Conservation (phyloP, 2,888 invertebrate species). For the Deroplatys truncata region DNA sequence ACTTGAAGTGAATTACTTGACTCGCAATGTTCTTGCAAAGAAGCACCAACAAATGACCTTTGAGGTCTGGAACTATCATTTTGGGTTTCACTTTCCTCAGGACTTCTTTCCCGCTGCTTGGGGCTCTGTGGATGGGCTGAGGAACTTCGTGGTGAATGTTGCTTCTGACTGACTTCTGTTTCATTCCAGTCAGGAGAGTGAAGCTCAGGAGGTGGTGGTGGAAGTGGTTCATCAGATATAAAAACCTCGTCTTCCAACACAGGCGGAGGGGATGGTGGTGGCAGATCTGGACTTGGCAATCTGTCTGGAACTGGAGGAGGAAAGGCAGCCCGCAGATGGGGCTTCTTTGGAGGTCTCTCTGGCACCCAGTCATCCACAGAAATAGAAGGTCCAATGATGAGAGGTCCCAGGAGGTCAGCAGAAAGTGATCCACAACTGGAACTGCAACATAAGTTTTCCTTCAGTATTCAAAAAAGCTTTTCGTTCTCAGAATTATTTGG, state of each 20-base stretch:
- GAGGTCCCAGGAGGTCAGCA: slow-evolving; percentile 55
- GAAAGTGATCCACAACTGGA: slow-evolving; percentile 57
- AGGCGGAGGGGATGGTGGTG: slow-evolving; percentile 60
- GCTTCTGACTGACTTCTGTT: neutral
- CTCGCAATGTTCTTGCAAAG: neutral
- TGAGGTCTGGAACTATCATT: neutral
- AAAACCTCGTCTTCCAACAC: slow-evolving; percentile 56
- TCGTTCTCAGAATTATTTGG: too few relatives aligned
- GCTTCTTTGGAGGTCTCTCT: slow-evolving; percentile 74
- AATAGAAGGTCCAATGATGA: slow-evolving; percentile 59
- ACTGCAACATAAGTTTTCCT: slow-evolving; percentile 31
- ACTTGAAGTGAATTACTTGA: neutral
- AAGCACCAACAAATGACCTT: neutral
- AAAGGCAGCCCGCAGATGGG: slow-evolving; percentile 54
- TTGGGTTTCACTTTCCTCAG: neutral
- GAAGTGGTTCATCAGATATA: slow-evolving; percentile 59
- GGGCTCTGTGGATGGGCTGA: neutral
- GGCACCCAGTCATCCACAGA: slow-evolving; percentile 66
- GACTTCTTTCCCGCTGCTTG: neutral
- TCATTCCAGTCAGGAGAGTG: slow-evolving; percentile 17
- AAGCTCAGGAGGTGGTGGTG: slow-evolving; percentile 59
- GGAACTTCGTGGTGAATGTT: neutral
- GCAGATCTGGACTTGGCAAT: slow-evolving; percentile 56
- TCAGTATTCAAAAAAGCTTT: too few relatives aligned
- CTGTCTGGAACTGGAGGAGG: slow-evolving; percentile 44